A percentile compares a stretch with the other conserved stretches of the same genome.
phyloP scores from a whole-genome alignment of 2,797 vertebrate genomes.

The Leptatherina wallacei region DNA sequence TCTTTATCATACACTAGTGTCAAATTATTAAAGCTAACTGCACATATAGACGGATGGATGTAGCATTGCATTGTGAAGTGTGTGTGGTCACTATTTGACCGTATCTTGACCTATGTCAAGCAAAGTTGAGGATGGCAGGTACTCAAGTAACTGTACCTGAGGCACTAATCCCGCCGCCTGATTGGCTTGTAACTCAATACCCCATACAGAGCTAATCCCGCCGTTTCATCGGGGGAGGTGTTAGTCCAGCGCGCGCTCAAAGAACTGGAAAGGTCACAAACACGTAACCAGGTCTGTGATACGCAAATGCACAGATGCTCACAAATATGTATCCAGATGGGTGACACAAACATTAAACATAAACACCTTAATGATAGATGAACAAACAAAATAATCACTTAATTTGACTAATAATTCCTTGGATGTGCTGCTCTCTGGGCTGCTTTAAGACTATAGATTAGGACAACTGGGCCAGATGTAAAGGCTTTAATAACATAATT shows the following conservation, averaged over 20 bases:
- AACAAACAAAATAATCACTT: conserved; percentile 64
- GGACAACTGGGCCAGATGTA: conserved; percentile 56
- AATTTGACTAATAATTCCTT: conserved; percentile 57
- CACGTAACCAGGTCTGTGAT: conserved; percentile 20
- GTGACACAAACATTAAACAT: conserved; percentile 29
- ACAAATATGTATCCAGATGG: conserved; percentile 42
- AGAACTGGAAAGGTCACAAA: conserved; percentile 29
- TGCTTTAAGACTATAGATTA: conserved; percentile 19
- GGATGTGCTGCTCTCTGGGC: not conserved
- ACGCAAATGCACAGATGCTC: conserved; percentile 33
- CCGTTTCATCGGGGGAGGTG: conserved; percentile 45
- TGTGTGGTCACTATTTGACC: conserved; percentile 62
- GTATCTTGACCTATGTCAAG: conserved; percentile 54
- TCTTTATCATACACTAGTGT: not conserved
- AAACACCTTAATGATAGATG: conserved; percentile 28
- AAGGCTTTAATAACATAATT: conserved; percentile 56
- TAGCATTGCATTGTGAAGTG: conserved; percentile 6
- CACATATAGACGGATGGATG: conserved; percentile 26
- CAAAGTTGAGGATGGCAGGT: conserved; percentile 56
- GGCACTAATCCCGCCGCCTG: conserved; percentile 73
- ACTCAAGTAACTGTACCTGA: conserved; percentile 74
- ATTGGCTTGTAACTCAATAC: conserved; percentile 75
- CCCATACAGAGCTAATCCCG: conserved; percentile 61
- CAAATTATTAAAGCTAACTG: conserved; percentile 4
- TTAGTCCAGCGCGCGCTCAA: conserved; percentile 23